Base-by-base conservation (phyloP, 2,888 invertebrate species). In the Acrocyrtus sp. region DNA sequence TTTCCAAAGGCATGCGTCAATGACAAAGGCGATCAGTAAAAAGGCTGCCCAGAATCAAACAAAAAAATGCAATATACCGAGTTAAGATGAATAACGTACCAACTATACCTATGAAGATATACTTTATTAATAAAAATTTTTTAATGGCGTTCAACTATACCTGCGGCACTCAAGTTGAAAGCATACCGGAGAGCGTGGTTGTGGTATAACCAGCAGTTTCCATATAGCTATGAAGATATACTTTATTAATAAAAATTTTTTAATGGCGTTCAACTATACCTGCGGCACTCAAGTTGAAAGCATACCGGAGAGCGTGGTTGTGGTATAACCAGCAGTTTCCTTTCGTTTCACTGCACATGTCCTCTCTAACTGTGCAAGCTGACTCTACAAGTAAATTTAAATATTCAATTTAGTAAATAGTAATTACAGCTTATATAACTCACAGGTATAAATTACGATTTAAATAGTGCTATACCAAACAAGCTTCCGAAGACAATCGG, bases 401-500 rank as follows among this genome's bases (percentile, higher is more conserved):
- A 21, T 53, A 39, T 48, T 24, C 15, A 68, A 22, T 62, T 51
- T 12, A 48, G 15, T 56, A 10, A 26, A 24, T 26, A 45, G 4
- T n/a, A 19, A 24, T 45, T n/a, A n/a, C n/a, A n/a, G n/a, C n/a
- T n/a, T n/a, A n/a, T n/a, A n/a, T n/a, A n/a, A n/a, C n/a, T n/a
- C n/a, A n/a, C n/a, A n/a, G n/a, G n/a, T n/a, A n/a, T n/a, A n/a
- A n/a, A n/a, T n/a, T n/a, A n/a, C n/a, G n/a, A n/a, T 41, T 45
- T 34, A 22, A 27, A 19, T 54, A 34, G 29, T 51, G 24, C 21
- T 56, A 84, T 84, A 89, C 89, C 81, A 86, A 92, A 89, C 51
- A 91, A 86, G 10, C 88, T 87, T 0, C 91, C 91, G 81, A 91
- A 91, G 43, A 91, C 84, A 61, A 91, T 89, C 0, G 91, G 91